Conservation (phyloP, 2,888 invertebrate genomes). For the Drosophila monieri region DNA sequence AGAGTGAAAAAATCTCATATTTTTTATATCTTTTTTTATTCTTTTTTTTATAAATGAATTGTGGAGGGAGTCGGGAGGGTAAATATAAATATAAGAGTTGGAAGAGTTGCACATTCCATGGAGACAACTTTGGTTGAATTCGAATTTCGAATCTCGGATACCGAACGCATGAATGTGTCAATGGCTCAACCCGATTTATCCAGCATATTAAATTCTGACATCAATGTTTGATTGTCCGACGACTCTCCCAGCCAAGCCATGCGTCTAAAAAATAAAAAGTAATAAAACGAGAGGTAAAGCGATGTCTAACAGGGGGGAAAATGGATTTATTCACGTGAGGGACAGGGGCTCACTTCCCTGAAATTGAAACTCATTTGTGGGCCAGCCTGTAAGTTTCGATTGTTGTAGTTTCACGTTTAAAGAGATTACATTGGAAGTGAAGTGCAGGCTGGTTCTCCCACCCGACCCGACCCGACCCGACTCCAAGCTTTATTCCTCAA, state of each 20-base stretch:
- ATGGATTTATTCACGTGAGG: slow-evolving; percentile 58
- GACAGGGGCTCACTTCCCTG: not conserved
- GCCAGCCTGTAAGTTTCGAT: slow-evolving; percentile 15
- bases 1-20: slow-evolving; percentile 64
- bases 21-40: too few species aligned
- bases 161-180: slow-evolving; percentile 78
- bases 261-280: slow-evolving; percentile 20
- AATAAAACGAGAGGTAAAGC: slow-evolving; percentile 42
- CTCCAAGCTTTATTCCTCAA: slow-evolving; percentile 60
- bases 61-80: slow-evolving; percentile 41
- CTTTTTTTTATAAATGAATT: slow-evolving; percentile 13
- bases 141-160: slow-evolving; percentile 24
- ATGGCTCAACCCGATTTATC: slow-evolving; percentile 80
- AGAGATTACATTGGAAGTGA: slow-evolving; percentile 76
- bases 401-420: slow-evolving; percentile 71
- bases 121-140: slow-evolving; percentile 41
- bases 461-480: too few species aligned
- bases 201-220: slow-evolving; percentile 80
- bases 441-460: slow-evolving; percentile 40
- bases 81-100: slow-evolving; percentile 52
- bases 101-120: slow-evolving; percentile 28
- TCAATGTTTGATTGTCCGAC: slow-evolving; percentile 77
- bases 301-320: slow-evolving; percentile 65
- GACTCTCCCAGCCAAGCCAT: not conserved
- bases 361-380: slow-evolving; percentile 66